These are phyloP conservation scores for Sebastes flavidus DNA, from an alignment of 2,797 vertebrate species.

Conservation along the genomic window DNA sequence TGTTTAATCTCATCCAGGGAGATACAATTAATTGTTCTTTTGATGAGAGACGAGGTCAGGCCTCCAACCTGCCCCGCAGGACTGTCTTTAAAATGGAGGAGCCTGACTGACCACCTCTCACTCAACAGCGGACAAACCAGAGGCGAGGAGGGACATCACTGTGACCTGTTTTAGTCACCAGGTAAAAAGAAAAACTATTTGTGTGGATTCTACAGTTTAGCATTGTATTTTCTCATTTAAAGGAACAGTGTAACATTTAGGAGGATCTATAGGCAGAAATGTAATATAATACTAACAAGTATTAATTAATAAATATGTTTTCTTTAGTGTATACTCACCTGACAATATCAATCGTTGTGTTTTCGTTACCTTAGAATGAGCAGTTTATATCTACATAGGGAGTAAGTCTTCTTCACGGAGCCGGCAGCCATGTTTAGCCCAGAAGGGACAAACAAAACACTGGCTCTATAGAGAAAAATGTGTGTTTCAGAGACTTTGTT, in stretches of 20 bases:
- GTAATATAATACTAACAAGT: too few relatives aligned
- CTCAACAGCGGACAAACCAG: constrained; percentile 6
- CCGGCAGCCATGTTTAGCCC: too few relatives aligned
- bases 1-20: constrained; percentile 26
- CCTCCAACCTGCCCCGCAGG: neutral
- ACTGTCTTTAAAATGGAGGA: constrained; percentile 34
- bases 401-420: too few relatives aligned
- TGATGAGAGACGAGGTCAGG: constrained; percentile 5
- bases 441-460: too few relatives aligned
- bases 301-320: too few relatives aligned
- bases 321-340: too few relatives aligned
- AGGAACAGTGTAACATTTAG: too few relatives aligned
- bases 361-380: too few relatives aligned
- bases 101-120: neutral
- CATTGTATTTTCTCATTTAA: neutral
- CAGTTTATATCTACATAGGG: too few relatives aligned
- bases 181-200: constrained; percentile 10
- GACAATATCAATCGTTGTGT: too few relatives aligned
- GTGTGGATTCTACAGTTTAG: neutral
- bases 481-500: too few relatives aligned
- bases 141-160: neutral
- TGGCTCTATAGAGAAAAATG: accelerated
- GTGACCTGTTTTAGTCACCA: neutral
- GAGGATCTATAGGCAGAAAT: too few relatives aligned
- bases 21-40: constrained; percentile 11